A percentile compares a stretch with the other conserved stretches of the same genome.
Evolutionary conservation across 2,113 vertebrate genomes (phyloP).

Genomic region (Desmodus rotundus): DNA sequence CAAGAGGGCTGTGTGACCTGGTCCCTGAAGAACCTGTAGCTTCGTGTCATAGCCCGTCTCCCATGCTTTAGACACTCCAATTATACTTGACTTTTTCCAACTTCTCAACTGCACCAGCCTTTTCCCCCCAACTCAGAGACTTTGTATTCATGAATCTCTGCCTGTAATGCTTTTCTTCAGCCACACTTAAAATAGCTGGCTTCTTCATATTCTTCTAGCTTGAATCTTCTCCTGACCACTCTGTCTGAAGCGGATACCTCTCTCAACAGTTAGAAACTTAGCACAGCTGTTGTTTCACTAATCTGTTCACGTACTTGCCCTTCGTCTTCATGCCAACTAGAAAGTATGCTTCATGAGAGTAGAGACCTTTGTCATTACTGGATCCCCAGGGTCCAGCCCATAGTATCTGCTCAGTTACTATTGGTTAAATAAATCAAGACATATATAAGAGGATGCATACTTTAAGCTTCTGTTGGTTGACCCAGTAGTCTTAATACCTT

Average conservation of each 20-base stretch:
- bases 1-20: not conserved
- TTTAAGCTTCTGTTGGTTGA: not conserved
- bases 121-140: not conserved
- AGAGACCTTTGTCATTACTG: not conserved
- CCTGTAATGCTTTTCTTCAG: not conserved
- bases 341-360: not conserved
- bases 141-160: not conserved
- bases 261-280: not conserved
- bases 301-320: not conserved
- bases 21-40: not conserved
- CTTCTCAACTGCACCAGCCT: not conserved
- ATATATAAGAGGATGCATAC: not conserved
- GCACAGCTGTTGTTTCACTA: not conserved
- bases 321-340: not conserved
- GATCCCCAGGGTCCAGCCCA: not conserved
- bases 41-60: rapidly evolving
- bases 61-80: not conserved
- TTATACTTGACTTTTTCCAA: not conserved
- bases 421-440: not conserved
- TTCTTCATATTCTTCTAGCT: not conserved
- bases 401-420: not conserved
- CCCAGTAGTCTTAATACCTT: not conserved
- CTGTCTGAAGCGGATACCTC: not conserved
- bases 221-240: not conserved
- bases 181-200: not conserved